Evolutionary conservation across 2,113 vertebrate genomes (phyloP).

Genomic region (Marmota monax): DNA sequence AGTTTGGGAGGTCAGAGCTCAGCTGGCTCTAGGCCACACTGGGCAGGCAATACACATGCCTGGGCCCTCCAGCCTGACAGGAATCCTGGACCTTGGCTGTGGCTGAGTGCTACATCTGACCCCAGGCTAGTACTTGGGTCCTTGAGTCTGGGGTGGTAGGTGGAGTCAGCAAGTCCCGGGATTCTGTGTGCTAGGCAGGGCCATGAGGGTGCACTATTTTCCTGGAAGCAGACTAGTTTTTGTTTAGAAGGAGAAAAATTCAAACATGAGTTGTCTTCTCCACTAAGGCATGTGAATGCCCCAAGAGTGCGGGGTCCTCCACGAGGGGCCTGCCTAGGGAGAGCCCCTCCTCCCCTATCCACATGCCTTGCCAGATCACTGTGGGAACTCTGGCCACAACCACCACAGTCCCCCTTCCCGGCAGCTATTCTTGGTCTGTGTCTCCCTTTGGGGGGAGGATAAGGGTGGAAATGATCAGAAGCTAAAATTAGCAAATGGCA

Average conservation of each 20-base stretch:
- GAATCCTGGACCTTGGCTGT: not conserved
- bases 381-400: constrained; percentile 67
- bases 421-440: constrained; percentile 79
- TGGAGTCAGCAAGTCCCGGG: not conserved
- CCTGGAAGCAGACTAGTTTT: constrained; percentile 31
- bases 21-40: accelerated
- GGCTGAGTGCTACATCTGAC: not conserved
- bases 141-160: not conserved
- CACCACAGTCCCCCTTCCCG: constrained; percentile 50
- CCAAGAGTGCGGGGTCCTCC: not conserved
- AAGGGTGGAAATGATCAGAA: constrained; percentile 74
- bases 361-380: not conserved
- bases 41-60: not conserved
- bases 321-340: not conserved
- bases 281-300: not conserved
- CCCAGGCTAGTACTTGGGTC: not conserved
- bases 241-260: constrained; percentile 14
- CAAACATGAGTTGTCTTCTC: not conserved
- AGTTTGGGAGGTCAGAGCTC: not conserved
- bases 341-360: not conserved
- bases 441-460: constrained; percentile 70
- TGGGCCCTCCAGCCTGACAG: not conserved
- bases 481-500: constrained; percentile 79
- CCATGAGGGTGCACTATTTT: not conserved
- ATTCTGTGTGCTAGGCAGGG: not conserved